Evolutionary conservation across 2,113 vertebrate species (phyloP), one percentile per base, ranked within the genome.

Genomic region (Triplophysa tibetana): DNA sequence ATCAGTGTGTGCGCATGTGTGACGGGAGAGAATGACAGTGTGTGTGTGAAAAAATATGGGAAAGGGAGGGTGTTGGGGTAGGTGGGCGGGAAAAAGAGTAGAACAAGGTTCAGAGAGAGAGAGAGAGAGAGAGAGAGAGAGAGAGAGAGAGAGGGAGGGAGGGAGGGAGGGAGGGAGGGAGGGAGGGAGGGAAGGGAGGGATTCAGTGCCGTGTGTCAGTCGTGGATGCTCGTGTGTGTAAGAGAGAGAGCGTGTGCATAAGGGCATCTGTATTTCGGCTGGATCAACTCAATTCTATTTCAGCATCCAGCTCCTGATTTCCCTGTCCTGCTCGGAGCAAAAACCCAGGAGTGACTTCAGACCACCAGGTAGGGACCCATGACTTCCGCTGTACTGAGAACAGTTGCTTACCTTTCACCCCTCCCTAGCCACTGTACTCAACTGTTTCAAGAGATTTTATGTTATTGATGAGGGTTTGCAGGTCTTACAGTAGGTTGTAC

Each of bases 311-410:
- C 38, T 61, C 62, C 67, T 85, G 23, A 23, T 54, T 4, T 11
- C 84, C 24, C 66, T 50, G 75, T 87, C 82, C 86, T 88, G 88
- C 82, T 89, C 88, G 85, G 83, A 90, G 83, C 85, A 89, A 76
- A 88, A 87, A 91, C 12, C 86, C 76, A 70, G 65, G 58, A 60
- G 65, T 75, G 85, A 82, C 67, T 11, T 0, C 81, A 83, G 82
- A 85, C 88, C 86, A 88, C 88, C 88, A 90, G 89, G 84, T 92
- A 90, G 84, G 90, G 87, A 48, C 62, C 1, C 21, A 38, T 66
- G 11, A 70, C 45, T 63, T 17, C 12, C 61, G 66, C 33, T 68
- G 74, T 77, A 78, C 54, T 50, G 48, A 77, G 48, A 26, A 68
- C 33, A 70, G 43, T 77, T n/a, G 26, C 41, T 52, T 76, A 65